phyloP scores from a whole-genome alignment of 53 echinoderm and acorn worm species.

The Holothuria scabra region DNA sequence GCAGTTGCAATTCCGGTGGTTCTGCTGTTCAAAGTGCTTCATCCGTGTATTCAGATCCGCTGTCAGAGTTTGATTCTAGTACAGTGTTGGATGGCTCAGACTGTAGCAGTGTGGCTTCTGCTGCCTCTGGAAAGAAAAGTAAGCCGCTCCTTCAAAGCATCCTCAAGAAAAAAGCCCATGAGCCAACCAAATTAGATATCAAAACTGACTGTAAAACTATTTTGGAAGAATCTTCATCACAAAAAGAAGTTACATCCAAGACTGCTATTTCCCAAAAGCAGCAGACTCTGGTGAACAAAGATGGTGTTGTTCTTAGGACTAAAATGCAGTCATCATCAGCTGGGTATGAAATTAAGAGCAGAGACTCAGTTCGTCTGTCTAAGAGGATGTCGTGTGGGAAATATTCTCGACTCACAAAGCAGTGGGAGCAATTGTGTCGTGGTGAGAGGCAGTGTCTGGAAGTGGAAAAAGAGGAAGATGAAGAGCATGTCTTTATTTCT shows the following conservation, averaged over 20 bases:
- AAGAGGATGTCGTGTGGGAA: slow-evolving; percentile 90
- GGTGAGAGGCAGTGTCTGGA: slow-evolving; percentile 26
- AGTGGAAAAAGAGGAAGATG: background rate
- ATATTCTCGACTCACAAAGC: slow-evolving; percentile 76
- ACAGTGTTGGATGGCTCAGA: background rate
- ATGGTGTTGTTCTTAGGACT: slow-evolving; percentile 18
- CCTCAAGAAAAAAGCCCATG: background rate
- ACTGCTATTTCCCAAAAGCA: background rate
- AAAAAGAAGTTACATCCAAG: background rate
- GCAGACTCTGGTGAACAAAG: background rate
- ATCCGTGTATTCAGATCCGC: slow-evolving; percentile 19
- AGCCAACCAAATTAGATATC: too few relatives aligned
- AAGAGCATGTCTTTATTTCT: background rate
- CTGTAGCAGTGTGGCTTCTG: background rate
- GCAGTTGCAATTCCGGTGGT: slow-evolving; percentile 45
- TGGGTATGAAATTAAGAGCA: slow-evolving; percentile 27
- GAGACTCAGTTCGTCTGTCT: slow-evolving; percentile 72
- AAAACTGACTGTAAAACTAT: too few relatives aligned
- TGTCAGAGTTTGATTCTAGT: background rate
- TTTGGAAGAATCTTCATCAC: background rate
- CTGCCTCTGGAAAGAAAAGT: background rate
- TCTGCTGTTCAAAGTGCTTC: slow-evolving; percentile 18
- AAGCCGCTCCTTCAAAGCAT: slow-evolving; percentile 13
- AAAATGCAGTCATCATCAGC: background rate
- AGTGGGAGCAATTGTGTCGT: slow-evolving; percentile 71